These are phyloP conservation scores for Onychomys torridus DNA, from an alignment of 2,797 vertebrate genomes.

Conservation along the genomic window DNA sequence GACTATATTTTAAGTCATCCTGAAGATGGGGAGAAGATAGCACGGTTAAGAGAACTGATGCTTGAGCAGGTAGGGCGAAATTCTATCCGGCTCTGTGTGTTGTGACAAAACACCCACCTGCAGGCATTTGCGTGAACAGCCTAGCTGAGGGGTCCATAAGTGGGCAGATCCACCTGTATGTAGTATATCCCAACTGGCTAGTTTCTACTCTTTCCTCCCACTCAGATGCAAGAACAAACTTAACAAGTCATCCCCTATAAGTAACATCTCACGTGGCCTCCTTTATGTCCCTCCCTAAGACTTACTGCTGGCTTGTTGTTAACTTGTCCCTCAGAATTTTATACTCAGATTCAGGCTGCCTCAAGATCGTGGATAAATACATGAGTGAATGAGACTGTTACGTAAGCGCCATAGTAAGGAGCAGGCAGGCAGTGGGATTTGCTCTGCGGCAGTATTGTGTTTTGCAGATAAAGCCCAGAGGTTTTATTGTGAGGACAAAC, in stretches of 20 bases:
- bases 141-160: not conserved
- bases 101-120: not conserved
- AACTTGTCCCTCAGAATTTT: slow-evolving; percentile 1
- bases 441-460: not conserved
- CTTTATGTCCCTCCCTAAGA: not conserved
- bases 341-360: not conserved
- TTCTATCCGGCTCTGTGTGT: not conserved
- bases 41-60: slow-evolving; percentile 97
- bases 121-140: not conserved
- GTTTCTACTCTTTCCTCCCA: not conserved
- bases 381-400: not conserved
- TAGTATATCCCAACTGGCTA: not conserved
- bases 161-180: not conserved
- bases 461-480: not conserved
- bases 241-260: not conserved
- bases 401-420: not conserved
- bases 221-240: slow-evolving; percentile 41
- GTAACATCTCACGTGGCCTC: not conserved
- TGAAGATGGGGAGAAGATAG: slow-evolving; percentile 98
- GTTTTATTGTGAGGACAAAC: not conserved
- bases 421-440: not conserved
- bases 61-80: slow-evolving; percentile 94
- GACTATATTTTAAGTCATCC: slow-evolving; percentile 98
- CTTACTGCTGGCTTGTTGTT: not conserved
- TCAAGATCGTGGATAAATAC: not conserved